Percentiles rank a stretch among this genome's conserved stretches.
phyloP scores from a whole-genome alignment of 2,888 invertebrate species.

The Dinocampus coccinellae region DNA sequence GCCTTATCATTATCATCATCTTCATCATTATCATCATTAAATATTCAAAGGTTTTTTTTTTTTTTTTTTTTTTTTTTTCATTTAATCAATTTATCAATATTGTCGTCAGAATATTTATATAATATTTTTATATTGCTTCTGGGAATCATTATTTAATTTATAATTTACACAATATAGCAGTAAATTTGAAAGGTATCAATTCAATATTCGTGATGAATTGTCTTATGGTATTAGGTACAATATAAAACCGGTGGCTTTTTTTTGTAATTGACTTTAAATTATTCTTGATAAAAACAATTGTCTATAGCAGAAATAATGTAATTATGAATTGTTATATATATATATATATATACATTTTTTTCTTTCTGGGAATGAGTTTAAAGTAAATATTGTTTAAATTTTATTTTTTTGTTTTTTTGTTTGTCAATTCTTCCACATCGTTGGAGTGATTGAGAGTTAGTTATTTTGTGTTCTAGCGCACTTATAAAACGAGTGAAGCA shows the following conservation, averaged over 20 bases:
- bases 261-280: not conserved
- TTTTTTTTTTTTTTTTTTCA: too few relatives aligned
- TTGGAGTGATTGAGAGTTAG: constrained; percentile 52
- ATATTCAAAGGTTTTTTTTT: not conserved
- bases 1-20: too few relatives aligned
- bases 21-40: not conserved
- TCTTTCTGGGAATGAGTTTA: constrained; percentile 12
- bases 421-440: not conserved
- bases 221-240: not conserved
- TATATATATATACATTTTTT: too few relatives aligned
- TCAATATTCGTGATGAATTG: not conserved
- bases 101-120: not conserved
- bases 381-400: not conserved
- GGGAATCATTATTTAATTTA: not conserved
- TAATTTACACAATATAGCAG: not conserved
- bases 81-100: not conserved
- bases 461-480: constrained; percentile 67
- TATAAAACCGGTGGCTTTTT: not conserved
- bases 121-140: not conserved
- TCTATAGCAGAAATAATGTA: not conserved
- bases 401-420: not conserved
- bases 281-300: not conserved
- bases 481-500: constrained; percentile 66
- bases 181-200: too few relatives aligned
- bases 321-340: too few relatives aligned